Evolutionary conservation across 2,888 invertebrate genomes (phyloP).

Genomic region (Frankliniella intonsa): DNA sequence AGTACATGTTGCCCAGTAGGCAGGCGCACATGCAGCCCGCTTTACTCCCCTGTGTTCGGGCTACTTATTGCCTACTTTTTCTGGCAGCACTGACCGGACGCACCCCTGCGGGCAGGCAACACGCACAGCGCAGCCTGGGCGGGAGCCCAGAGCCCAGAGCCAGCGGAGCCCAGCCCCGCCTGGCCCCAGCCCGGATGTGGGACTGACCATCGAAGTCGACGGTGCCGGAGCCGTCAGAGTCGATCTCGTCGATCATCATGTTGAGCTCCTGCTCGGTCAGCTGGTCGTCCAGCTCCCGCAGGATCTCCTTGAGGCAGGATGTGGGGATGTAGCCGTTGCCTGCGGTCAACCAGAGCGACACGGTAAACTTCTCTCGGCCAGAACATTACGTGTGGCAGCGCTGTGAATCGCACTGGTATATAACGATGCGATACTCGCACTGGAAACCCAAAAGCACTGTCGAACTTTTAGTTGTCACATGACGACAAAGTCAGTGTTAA

Average conservation of each 20-base stretch:
- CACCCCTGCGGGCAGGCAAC: neutral
- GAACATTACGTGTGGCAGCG: neutral
- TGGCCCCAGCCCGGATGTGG: neutral
- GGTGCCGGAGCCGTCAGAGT: constrained; percentile 96
- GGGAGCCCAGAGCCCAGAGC: neutral
- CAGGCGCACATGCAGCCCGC: too few relatives aligned
- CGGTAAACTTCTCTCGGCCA: neutral
- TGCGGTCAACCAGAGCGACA: constrained; percentile 41
- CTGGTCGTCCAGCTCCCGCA: constrained; percentile 93
- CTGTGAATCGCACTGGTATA: neutral
- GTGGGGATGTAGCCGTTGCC: constrained; percentile 91
- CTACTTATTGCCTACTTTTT: too few relatives aligned
- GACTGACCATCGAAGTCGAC: constrained; percentile 93
- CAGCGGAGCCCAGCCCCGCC: neutral
- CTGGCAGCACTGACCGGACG: too few relatives aligned
- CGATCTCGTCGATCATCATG: constrained; percentile 96
- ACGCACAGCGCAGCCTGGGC: neutral
- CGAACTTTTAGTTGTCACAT: too few relatives aligned
- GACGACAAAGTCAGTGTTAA: too few relatives aligned
- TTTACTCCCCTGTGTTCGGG: too few relatives aligned
- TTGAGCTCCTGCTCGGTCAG: constrained; percentile 91
- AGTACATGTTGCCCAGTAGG: too few relatives aligned
- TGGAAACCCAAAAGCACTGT: too few relatives aligned
- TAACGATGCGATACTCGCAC: too few relatives aligned
- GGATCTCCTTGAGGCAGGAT: constrained; percentile 86